These are phyloP conservation scores for Eilema griseolum DNA, from an alignment of 2,888 invertebrate genomes.

Conservation along the genomic window DNA sequence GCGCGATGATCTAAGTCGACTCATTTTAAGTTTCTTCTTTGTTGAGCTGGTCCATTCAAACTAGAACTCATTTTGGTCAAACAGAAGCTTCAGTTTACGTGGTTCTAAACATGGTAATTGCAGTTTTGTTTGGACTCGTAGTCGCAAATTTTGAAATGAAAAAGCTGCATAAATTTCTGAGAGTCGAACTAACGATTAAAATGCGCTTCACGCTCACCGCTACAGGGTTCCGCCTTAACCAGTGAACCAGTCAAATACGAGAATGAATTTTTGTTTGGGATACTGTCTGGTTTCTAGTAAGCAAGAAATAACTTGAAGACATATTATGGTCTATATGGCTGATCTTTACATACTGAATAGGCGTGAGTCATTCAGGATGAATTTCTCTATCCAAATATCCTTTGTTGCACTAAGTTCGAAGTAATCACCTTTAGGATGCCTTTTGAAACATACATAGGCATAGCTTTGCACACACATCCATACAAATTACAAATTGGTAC, in stretches of 20 bases:
- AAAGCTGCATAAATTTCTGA: not conserved
- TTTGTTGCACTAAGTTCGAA: slow-evolving; percentile 4
- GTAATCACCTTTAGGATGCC: not conserved
- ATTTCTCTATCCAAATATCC: not conserved
- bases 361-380: not conserved
- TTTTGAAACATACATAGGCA: not conserved
- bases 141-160: not conserved
- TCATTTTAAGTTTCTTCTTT: not conserved
- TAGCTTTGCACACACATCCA: not conserved
- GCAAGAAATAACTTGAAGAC: not conserved
- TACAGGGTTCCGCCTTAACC: not conserved
- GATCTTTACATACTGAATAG: not conserved
- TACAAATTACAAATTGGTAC: not conserved
- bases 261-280: not conserved
- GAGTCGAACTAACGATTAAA: not conserved
- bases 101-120: not conserved
- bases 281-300: not conserved
- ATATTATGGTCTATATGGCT: not conserved
- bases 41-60: not conserved
- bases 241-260: not conserved
- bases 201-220: not conserved
- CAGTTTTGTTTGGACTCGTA: not conserved
- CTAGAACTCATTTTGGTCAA: not conserved
- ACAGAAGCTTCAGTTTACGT: not conserved
- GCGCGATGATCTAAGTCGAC: not conserved